Evolutionary conservation across 2,888 invertebrate genomes (phyloP).

Genomic region (Nymphalis urticae): DNA sequence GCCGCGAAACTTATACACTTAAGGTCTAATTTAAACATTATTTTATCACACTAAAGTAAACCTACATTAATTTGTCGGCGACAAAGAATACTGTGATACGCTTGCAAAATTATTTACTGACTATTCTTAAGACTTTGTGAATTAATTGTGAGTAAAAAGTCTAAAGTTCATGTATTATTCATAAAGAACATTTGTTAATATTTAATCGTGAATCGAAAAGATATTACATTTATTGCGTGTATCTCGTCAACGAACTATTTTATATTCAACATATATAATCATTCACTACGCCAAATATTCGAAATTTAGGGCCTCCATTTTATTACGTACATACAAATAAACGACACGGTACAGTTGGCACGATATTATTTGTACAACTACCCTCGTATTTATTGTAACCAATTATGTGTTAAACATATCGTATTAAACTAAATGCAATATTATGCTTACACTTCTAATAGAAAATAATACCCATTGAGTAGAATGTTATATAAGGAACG

Average conservation of each 20-base stretch:
- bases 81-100: conserved; percentile 43
- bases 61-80: conserved; percentile 36
- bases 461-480: conserved; percentile 55
- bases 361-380: conserved; percentile 28
- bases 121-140: conserved; percentile 36
- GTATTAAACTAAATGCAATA: conserved; percentile 55
- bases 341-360: conserved; percentile 30
- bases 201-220: neutral
- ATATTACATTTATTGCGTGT: neutral
- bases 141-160: conserved; percentile 8
- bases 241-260: conserved; percentile 12
- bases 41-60: conserved; percentile 36
- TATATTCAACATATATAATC: conserved; percentile 1
- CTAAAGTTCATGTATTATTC: conserved; percentile 9
- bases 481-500: conserved; percentile 60
- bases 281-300: conserved; percentile 24
- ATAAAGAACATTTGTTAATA: conserved; percentile 5
- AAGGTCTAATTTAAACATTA: conserved; percentile 40
- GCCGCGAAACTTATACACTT: conserved; percentile 43
- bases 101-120: conserved; percentile 34
- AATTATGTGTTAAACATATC: conserved; percentile 32
- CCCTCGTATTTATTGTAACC: conserved; percentile 16
- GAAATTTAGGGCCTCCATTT: conserved; percentile 39
- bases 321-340: conserved; percentile 35
- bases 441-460: conserved; percentile 59